phyloP scores from a whole-genome alignment of 1,140 invertebrate species.

The Hermetia illucens region DNA sequence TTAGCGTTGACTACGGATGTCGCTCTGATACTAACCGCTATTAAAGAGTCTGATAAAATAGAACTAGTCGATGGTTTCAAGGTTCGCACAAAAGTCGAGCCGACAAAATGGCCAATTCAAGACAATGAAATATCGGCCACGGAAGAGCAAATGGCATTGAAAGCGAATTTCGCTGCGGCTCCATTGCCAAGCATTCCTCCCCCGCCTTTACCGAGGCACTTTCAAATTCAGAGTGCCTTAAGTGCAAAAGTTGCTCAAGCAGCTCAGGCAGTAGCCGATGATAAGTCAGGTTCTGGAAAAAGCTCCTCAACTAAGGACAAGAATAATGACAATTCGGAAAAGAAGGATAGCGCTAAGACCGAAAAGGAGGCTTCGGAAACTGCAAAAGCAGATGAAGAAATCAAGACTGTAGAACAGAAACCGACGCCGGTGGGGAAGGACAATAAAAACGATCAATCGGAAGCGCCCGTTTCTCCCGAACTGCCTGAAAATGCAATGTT shows the following conservation, averaged over 20 bases:
- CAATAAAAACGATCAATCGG: neutral
- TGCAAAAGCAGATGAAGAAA: slow-evolving; percentile 7
- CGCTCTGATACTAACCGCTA: slow-evolving; percentile 63
- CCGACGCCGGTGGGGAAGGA: too few relatives aligned
- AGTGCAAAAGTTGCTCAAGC: too few relatives aligned
- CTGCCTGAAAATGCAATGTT: too few relatives aligned
- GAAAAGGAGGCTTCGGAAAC: slow-evolving; percentile 6
- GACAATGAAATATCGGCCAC: slow-evolving; percentile 27
- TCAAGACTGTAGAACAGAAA: slow-evolving; percentile 10
- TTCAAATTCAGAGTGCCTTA: too few relatives aligned
- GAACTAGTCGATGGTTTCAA: slow-evolving; percentile 66
- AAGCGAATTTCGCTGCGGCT: slow-evolving; percentile 6
- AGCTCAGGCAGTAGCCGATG: too few relatives aligned
- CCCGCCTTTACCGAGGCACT: slow-evolving; percentile 44
- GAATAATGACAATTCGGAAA: neutral
- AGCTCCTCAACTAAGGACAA: neutral
- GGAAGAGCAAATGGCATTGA: slow-evolving; percentile 2
- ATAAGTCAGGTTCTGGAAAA: too few relatives aligned
- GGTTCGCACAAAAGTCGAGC: slow-evolving; percentile 67
- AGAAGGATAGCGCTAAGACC: slow-evolving; percentile 6
- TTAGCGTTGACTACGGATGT: slow-evolving; percentile 76
- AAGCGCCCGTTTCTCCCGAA: neutral
- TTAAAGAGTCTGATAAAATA: slow-evolving; percentile 65
- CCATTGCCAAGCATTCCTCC: slow-evolving; percentile 45
- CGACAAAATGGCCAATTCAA: slow-evolving; percentile 72